Percentiles rank a stretch among this genome's conserved stretches.
These are phyloP conservation scores for Embidobia sp. DNA, from an alignment of 2,888 invertebrate species.

Conservation along the genomic window DNA sequence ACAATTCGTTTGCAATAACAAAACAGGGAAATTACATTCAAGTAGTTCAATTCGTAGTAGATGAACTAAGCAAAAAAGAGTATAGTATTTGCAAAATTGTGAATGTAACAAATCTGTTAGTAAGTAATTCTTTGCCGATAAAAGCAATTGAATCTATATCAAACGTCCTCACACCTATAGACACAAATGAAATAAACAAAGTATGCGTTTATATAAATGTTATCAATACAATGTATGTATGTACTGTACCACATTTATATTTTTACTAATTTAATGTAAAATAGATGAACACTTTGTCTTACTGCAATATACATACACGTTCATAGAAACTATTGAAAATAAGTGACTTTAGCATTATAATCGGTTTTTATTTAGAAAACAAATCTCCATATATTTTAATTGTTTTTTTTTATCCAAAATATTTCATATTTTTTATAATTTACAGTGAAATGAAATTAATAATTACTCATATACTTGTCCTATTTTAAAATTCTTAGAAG, in stretches of 20 bases:
- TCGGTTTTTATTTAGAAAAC: too few species aligned
- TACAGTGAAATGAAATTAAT: too few species aligned
- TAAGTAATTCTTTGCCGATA: not conserved
- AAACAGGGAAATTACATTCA: slow-evolving; percentile 4
- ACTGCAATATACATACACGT: too few species aligned
- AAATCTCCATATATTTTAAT: too few species aligned
- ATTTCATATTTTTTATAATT: too few species aligned
- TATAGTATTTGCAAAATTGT: not conserved
- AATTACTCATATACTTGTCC: too few species aligned
- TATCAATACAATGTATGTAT: not conserved
- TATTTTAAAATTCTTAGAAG: too few species aligned
- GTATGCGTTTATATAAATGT: not conserved
- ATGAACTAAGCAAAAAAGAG: not conserved
- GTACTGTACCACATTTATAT: not conserved
- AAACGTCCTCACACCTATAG: not conserved
- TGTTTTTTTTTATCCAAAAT: too few species aligned
- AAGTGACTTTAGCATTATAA: too few species aligned
- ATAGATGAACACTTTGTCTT: too few species aligned
- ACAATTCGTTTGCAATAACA: slow-evolving; percentile 11
- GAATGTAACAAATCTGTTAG: not conserved
- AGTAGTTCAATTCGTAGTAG: not conserved
- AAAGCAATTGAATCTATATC: not conserved
- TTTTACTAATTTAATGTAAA: not conserved
- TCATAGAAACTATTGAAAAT: too few species aligned
- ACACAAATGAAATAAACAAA: not conserved